A percentile compares a stretch with the other conserved stretches of the same genome.
Conservation (phyloP, 2,888 invertebrate species). For the Cremastinae sp. region DNA sequence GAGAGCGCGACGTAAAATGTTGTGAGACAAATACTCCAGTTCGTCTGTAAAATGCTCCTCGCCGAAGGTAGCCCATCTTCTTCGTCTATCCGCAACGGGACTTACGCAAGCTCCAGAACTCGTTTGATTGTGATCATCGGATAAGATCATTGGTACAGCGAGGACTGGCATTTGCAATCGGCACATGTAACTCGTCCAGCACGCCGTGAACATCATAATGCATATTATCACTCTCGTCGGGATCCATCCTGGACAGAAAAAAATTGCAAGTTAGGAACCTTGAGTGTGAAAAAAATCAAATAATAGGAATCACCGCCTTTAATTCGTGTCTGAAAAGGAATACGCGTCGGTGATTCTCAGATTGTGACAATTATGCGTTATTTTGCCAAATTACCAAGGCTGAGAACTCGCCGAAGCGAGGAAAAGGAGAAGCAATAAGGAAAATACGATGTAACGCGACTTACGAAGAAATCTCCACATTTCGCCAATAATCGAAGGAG, state of each 20-base stretch:
- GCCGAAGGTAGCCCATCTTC: constrained; percentile 30
- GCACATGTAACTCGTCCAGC: constrained; percentile 88
- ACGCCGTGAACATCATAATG: constrained; percentile 87
- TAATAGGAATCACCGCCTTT: too few relatives aligned
- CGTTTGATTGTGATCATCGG: constrained; percentile 32
- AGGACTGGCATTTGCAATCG: constrained; percentile 88
- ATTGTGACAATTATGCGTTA: constrained; percentile 7
- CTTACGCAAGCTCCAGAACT: constrained; percentile 55
- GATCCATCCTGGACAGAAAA: constrained; percentile 77
- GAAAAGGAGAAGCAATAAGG: constrained; percentile 14
- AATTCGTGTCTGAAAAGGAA: too few relatives aligned
- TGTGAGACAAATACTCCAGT: constrained; percentile 7
- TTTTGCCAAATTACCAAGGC: constrained; percentile 34
- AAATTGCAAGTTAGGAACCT: background rate
- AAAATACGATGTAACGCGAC: constrained; percentile 34
- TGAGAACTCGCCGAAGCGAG: background rate
- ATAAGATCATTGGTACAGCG: constrained; percentile 73
- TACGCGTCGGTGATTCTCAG: too few relatives aligned
- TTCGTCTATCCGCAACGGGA: background rate
- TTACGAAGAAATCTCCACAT: constrained; percentile 45
- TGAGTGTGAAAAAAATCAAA: background rate
- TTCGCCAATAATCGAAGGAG: constrained; percentile 8
- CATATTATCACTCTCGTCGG: constrained; percentile 83
- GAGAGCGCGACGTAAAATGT: constrained; percentile 2
- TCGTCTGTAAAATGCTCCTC: constrained; percentile 33